Base-by-base conservation (phyloP, 2,797 vertebrate genomes). In the Hydrophis major region DNA sequence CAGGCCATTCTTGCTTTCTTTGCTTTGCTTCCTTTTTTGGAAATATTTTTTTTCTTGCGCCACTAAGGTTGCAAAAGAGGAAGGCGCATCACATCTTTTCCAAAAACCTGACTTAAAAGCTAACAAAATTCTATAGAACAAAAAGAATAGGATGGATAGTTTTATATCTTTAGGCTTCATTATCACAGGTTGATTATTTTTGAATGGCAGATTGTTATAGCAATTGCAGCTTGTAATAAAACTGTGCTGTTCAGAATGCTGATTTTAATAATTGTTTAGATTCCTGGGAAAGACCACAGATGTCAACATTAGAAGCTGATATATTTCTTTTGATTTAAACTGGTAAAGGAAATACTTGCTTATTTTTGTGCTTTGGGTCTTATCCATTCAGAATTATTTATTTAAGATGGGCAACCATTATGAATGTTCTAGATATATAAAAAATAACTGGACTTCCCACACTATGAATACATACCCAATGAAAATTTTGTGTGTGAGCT, bases 1-100 rank as follows among this genome's bases (percentile, higher is more conserved):
- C 20, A 88, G 8, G 5, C 28, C 16, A 61, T 13, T 66, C 4
- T 86, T 78, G 37, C 27, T 63, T 92, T 53, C 37, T n/a, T 59
- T 53, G 47, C 37, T 92, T 87, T 69, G 86, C 55, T 50, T 53
- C 42, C 22, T 91, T 91, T 88, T 47, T 22, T 61, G 42, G 37
- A 69, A 78, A 83, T 78, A 28, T 12, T 74, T 91, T 74, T 90
- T 63, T 50, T 87, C 11, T 32, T 47, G 16, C 20, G 56, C 90
- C 90, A 93, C 93, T 93, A 90, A 90, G 86, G 90, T 61, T 32
- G 83, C 27, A 86, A 63, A 60, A 28, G 11, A 87, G 57, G 63
- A 88, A 61, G n/a, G 88, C 3, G n/a, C 53, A 66, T 11, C 32
- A 10, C 63, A 88, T 60, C 28, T 90, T 59, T 91, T 78, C 37